These are phyloP conservation scores for Agrochola circellaris DNA, from an alignment of 2,888 invertebrate genomes.

Conservation along the genomic window DNA sequence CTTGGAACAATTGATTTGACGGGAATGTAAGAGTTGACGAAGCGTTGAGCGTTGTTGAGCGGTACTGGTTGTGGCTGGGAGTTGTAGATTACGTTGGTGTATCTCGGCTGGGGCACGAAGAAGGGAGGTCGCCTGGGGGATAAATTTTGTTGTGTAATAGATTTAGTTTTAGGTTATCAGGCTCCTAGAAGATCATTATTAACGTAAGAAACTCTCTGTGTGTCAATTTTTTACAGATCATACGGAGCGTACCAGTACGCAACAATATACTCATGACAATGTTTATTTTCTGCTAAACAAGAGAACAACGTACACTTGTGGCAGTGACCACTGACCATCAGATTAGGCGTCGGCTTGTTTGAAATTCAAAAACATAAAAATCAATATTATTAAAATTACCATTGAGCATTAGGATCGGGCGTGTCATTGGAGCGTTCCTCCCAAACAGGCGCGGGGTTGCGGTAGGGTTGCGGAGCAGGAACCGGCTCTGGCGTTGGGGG, in stretches of 20 bases:
- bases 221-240: not conserved
- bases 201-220: not conserved
- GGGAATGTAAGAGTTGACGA: constrained; percentile 85
- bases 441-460: constrained; percentile 92
- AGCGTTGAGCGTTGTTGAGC: constrained; percentile 83
- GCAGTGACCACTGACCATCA: not conserved
- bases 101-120: constrained; percentile 85
- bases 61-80: constrained; percentile 67
- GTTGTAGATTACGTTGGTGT: constrained; percentile 82
- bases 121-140: constrained; percentile 83
- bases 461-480: constrained; percentile 88
- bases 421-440: constrained; percentile 90
- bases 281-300: not conserved
- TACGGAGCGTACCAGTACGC: not conserved
- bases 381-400: constrained; percentile 80
- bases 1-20: constrained; percentile 60
- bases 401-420: constrained; percentile 91
- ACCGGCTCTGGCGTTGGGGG: constrained; percentile 90
- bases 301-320: not conserved
- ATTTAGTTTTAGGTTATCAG: not conserved
- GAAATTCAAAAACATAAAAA: not conserved
- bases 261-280: not conserved
- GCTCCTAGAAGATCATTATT: not conserved
- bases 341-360: not conserved
- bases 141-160: constrained; percentile 18